phyloP scores from a whole-genome alignment of 2,113 vertebrate genomes.

The Rhipidura dahli region DNA sequence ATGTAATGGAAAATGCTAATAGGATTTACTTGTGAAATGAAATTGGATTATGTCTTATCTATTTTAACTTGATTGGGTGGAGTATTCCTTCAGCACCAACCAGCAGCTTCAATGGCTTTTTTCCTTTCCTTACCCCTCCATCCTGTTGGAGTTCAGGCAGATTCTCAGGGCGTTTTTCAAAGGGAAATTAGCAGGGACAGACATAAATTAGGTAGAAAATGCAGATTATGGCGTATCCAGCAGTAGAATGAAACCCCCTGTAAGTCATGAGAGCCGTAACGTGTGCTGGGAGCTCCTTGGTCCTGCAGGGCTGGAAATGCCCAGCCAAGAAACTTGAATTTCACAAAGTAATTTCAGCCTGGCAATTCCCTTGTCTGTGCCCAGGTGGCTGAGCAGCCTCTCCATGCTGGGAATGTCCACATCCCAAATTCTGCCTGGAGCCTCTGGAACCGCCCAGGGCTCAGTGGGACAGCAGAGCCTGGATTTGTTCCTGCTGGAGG shows the following conservation, averaged over 20 bases:
- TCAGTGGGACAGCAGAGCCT: neutral
- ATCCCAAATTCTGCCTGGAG: neutral
- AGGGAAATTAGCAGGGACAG: neutral
- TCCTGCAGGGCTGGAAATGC: neutral
- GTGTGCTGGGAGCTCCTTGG: neutral
- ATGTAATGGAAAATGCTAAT: slow-evolving; percentile 63
- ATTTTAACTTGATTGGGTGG: slow-evolving; percentile 37
- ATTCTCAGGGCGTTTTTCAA: neutral
- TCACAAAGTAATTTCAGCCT: neutral
- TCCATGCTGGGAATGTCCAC: neutral
- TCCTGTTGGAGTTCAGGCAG: neutral
- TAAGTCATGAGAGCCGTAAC: neutral
- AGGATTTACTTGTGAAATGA: slow-evolving; percentile 48
- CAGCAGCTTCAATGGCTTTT: neutral
- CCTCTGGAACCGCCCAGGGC: neutral
- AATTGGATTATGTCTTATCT: slow-evolving; percentile 61
- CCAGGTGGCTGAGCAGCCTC: neutral
- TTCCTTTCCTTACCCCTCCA: accelerated
- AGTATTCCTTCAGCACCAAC: neutral
- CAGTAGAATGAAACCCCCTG: neutral
- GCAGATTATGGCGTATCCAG: neutral
- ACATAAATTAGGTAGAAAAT: neutral
- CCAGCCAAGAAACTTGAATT: neutral
- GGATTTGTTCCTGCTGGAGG: neutral
- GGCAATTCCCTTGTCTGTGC: neutral